Conservation (phyloP, 2,888 invertebrate species). For the Chaetoderma sp. region DNA sequence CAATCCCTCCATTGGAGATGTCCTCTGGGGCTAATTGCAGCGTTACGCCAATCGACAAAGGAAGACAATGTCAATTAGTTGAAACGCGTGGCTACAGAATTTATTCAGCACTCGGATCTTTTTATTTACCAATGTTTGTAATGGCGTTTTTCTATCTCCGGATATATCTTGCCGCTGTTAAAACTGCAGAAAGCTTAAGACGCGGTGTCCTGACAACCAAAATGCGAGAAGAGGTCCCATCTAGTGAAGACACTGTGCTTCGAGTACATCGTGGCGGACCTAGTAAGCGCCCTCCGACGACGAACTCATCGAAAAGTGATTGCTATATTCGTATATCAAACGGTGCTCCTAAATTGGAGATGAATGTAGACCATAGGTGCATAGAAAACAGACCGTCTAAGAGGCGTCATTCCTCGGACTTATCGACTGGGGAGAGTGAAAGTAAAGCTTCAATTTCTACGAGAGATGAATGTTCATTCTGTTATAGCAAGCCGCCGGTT, state of each 20-base stretch:
- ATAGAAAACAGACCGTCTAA: background rate
- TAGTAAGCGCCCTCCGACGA: no score
- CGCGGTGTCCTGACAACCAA: constrained; percentile 57
- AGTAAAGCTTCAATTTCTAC: background rate
- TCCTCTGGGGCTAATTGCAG: background rate
- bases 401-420: background rate
- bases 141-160: constrained; percentile 99
- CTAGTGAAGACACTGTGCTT: constrained; percentile 68
- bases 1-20: background rate
- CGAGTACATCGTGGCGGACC: constrained; percentile 85
- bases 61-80: background rate
- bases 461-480: no score
- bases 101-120: constrained; percentile 97
- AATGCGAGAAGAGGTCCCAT: constrained; percentile 11
- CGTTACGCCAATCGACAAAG: background rate
- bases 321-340: constrained; percentile 2
- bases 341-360: background rate
- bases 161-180: constrained; percentile 89
- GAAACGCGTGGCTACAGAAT: constrained; percentile 86
- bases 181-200: constrained; percentile 63
- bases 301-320: background rate
- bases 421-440: background rate
- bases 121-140: constrained; percentile 97
- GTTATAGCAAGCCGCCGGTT: no score
- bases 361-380: background rate